phyloP scores from a whole-genome alignment of 2,888 invertebrate genomes.

The Synanthedon andrenaeformis region DNA sequence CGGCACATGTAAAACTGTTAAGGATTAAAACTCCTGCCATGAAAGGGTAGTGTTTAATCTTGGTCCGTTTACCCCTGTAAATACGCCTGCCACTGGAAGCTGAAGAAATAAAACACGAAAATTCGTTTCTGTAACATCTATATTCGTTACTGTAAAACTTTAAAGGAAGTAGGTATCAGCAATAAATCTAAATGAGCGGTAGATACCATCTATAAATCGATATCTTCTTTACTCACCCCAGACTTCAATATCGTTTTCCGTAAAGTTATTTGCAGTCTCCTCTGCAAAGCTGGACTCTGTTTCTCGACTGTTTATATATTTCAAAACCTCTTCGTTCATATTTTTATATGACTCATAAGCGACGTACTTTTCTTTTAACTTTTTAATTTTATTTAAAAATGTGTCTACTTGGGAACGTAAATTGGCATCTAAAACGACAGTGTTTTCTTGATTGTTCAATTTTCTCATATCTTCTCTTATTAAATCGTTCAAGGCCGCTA shows the following conservation, averaged over 20 bases:
- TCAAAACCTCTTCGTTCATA: background rate
- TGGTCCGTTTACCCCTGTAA: constrained; percentile 26
- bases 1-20: constrained; percentile 41
- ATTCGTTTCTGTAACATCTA: background rate
- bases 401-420: background rate
- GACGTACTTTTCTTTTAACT: background rate
- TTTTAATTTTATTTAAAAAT: background rate
- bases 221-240: constrained; percentile 27
- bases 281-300: background rate
- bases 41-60: constrained; percentile 43
- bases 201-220: too few relatives aligned
- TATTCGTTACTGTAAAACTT: background rate
- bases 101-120: constrained; percentile 7
- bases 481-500: constrained; percentile 29
- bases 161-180: background rate
- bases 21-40: constrained; percentile 48
- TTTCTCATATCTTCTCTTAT: constrained; percentile 22
- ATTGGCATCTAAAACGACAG: background rate
- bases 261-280: constrained; percentile 8
- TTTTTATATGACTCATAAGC: background rate
- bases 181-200: too few relatives aligned
- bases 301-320: background rate
- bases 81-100: constrained; percentile 29
- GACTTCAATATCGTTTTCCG: constrained; percentile 22
- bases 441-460: background rate